Evolutionary conservation across 2,797 vertebrate species (phyloP).

Genomic region (Erethizon dorsatum): DNA sequence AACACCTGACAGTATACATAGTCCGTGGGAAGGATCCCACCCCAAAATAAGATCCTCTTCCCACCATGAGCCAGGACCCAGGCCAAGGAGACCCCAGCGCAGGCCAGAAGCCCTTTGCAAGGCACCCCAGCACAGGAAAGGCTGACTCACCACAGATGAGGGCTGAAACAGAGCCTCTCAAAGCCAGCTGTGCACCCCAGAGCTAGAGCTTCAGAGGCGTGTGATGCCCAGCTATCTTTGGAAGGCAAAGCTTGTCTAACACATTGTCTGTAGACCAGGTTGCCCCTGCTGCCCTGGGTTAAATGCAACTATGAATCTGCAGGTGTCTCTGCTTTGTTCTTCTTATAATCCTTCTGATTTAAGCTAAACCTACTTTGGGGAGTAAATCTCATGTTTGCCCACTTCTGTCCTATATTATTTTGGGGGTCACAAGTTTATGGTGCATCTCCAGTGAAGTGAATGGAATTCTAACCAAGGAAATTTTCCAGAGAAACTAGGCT

Average conservation of each 20-base stretch:
- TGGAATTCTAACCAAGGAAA: neutral
- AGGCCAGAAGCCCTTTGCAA: accelerated
- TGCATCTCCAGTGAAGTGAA: neutral
- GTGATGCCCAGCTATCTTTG: neutral
- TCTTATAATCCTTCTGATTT: neutral
- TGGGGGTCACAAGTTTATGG: neutral
- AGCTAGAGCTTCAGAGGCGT: neutral
- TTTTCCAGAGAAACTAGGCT: neutral
- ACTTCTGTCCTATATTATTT: neutral
- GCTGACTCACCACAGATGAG: neutral
- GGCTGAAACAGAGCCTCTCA: neutral
- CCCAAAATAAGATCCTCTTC: neutral
- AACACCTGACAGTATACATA: accelerated
- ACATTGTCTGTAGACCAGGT: accelerated
- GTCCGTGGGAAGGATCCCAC: accelerated
- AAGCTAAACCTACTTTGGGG: neutral
- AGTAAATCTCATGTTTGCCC: neutral
- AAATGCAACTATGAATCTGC: accelerated
- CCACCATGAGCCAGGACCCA: accelerated
- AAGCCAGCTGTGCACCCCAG: neutral
- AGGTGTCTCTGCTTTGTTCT: neutral
- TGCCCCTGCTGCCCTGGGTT: neutral
- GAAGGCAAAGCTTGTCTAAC: accelerated
- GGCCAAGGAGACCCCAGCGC: neutral
- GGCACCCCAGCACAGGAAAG: accelerated